Conservation (phyloP, 2,113 vertebrate genomes). For the Phalacrocorax pelagicus region DNA sequence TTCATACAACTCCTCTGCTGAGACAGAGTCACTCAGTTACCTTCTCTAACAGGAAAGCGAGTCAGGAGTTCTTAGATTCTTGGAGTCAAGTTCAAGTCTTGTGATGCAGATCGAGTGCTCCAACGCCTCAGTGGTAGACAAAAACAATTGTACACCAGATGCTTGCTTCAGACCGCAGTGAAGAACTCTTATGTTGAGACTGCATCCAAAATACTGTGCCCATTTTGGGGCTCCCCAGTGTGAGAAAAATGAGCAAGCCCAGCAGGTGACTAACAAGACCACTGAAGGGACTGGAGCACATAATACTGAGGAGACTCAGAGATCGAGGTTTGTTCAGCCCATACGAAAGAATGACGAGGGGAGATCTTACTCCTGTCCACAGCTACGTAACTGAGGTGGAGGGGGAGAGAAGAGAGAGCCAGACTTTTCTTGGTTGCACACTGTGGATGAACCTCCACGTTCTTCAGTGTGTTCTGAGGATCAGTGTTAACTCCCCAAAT, state of each 20-base stretch:
- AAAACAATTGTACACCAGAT: background rate
- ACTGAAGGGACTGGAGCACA: background rate
- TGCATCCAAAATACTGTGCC: rapidly evolving
- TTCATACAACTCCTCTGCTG: background rate
- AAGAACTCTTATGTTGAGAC: background rate
- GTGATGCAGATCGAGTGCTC: background rate
- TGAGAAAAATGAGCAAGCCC: background rate
- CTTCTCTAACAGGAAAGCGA: background rate
- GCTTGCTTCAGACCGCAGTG: background rate
- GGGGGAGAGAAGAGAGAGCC: background rate
- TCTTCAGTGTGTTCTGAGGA: background rate
- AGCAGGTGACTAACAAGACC: background rate
- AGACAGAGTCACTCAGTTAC: background rate
- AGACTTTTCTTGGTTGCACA: background rate
- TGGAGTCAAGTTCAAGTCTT: background rate
- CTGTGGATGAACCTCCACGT: background rate
- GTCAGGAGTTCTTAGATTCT: background rate
- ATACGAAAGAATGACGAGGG: background rate
- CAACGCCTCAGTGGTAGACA: background rate
- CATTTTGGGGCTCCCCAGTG: background rate
- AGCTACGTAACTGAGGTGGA: background rate
- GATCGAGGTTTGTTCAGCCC: background rate
- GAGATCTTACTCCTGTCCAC: background rate
- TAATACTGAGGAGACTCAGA: background rate
- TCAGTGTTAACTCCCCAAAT: background rate